Evolutionary conservation across 1,140 invertebrate species (phyloP).

Genomic region (Tyrophagus putrescentiae): DNA sequence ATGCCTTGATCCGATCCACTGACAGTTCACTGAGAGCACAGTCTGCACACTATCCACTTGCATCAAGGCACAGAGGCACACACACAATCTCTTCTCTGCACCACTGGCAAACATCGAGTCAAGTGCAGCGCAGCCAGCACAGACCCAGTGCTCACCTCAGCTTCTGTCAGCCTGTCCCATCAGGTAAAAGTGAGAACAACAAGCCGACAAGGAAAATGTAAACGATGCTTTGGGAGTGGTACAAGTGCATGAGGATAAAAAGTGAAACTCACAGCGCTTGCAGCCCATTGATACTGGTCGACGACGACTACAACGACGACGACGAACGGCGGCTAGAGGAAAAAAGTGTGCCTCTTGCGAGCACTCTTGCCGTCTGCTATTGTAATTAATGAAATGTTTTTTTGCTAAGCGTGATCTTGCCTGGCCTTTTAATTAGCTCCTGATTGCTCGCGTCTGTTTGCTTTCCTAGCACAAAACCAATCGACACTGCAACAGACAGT

Average conservation of each 20-base stretch:
- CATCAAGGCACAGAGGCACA: not conserved
- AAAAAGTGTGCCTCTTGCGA: not conserved
- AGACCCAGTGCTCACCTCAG: too few species aligned
- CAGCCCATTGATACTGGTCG: too few species aligned
- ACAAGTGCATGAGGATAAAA: too few species aligned
- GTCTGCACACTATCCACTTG: too few species aligned
- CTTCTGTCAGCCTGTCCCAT: too few species aligned
- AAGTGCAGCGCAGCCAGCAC: too few species aligned
- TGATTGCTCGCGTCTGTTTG: too few species aligned
- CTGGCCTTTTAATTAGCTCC: not conserved
- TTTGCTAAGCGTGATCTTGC: not conserved
- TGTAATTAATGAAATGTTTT: conserved; percentile 8
- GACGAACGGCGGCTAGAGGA: not conserved
- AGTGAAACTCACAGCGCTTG: too few species aligned
- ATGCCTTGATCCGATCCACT: not conserved
- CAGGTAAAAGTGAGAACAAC: not conserved
- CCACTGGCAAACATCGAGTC: too few species aligned
- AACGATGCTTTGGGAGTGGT: not conserved
- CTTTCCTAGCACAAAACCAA: too few species aligned
- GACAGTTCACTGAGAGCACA: too few species aligned
- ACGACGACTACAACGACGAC: not conserved
- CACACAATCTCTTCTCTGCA: not conserved
- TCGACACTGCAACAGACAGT: too few species aligned
- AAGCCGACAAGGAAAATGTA: not conserved
- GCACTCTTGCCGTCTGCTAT: conserved; percentile 1